phyloP scores from a whole-genome alignment of 2,888 invertebrate species.

The Hypercompe scribonia region DNA sequence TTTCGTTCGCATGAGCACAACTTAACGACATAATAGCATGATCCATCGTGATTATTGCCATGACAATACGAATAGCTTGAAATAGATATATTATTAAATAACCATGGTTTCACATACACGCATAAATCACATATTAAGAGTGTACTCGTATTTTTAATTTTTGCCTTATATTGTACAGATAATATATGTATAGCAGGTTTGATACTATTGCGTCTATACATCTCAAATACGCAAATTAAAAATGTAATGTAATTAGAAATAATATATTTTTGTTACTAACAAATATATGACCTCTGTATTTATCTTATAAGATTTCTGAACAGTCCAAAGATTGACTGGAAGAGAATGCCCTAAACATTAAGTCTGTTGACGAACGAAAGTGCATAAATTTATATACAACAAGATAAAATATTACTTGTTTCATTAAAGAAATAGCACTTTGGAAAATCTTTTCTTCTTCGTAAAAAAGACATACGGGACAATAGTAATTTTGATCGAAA shows the following conservation, averaged over 20 bases:
- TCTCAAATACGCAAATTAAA: background rate
- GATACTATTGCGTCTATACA: background rate
- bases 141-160: background rate
- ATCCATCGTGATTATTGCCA: slow-evolving; percentile 9
- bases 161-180: background rate
- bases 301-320: too few species aligned
- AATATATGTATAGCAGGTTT: background rate
- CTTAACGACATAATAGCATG: slow-evolving; percentile 19
- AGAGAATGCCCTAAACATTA: too few species aligned
- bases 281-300: too few species aligned
- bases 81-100: slow-evolving; percentile 10
- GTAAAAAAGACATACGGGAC: too few species aligned
- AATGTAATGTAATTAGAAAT: background rate
- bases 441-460: too few species aligned
- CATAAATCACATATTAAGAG: background rate
- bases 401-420: too few species aligned
- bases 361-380: too few species aligned
- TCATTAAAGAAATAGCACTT: too few species aligned
- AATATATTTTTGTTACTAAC: too few species aligned
- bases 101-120: slow-evolving; percentile 3
- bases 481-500: too few species aligned
- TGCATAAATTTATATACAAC: too few species aligned
- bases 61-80: slow-evolving; percentile 14
- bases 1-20: slow-evolving; percentile 15
- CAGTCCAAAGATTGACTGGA: too few species aligned